Base-by-base conservation (phyloP, 2,797 vertebrate genomes). In the Carapus acus region DNA sequence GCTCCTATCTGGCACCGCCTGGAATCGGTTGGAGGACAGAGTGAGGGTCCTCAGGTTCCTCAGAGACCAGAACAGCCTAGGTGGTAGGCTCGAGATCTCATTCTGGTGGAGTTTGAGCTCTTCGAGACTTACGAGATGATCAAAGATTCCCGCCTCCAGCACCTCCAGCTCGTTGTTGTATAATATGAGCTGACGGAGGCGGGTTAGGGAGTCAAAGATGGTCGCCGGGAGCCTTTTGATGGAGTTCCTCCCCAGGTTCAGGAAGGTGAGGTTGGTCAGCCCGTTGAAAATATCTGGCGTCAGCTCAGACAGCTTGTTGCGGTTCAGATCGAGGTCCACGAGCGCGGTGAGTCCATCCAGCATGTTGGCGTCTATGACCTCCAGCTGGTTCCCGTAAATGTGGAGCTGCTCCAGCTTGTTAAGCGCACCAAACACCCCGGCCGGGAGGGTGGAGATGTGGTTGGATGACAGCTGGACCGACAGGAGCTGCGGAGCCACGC, bases 171-270 rank as follows among this genome's bases (percentile, higher is more conserved):
- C 58, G 58, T 96, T 96, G 50, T 83, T 61, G 61, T 88, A 85
- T 2, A 96, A 64, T 13, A 54, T 9, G 2, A 96, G 86, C 0
- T 5, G 15, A 52, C 72, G 42, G 1, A 96, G 91, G 24, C 78
- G 69, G 13, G 56, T 70, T 77, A 93, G 80, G 0, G 80, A 60
- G 39, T 58, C 69, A 63, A 97, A 91, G 54, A 91, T 36, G 6
- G 53, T 81, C 2, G 54, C 49, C 5, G 91, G 85, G 34, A 96
- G 78, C 4, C 48, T 76, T 34, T 74, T 84, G 48, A 96, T 74
- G 36, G 14, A 69, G 76, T 96, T 96, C 47, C 58, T 82, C 0
- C 86, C 89, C 4, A 96, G 67, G 70, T 94, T 90, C 57, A 95
- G 63, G 29, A 62, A 15, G 43, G 1, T 69, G 14, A 97, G 86